Percentiles rank a stretch among this genome's conserved stretches.
These are phyloP conservation scores for Apotomis turbidana DNA, from an alignment of 2,888 invertebrate species.

Conservation along the genomic window DNA sequence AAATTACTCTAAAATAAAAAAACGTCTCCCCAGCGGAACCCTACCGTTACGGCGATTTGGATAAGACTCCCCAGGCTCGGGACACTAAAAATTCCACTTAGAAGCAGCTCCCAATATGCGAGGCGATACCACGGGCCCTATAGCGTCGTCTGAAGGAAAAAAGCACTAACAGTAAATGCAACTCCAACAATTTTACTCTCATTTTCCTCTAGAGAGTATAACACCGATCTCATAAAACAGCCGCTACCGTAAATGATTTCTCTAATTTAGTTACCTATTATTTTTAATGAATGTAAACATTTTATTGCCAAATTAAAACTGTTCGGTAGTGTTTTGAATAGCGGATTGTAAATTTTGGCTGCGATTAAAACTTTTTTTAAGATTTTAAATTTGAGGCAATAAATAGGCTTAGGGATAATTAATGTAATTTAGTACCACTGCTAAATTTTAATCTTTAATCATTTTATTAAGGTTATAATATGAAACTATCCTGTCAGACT, in stretches of 20 bases:
- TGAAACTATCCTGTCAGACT: neutral
- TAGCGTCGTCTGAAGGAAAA: neutral
- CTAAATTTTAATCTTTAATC: conserved; percentile 8
- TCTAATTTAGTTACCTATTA: conserved; percentile 41
- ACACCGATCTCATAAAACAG: conserved; percentile 43
- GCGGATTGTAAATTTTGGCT: conserved; percentile 27
- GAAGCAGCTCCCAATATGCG: conserved; percentile 73
- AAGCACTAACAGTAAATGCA: neutral
- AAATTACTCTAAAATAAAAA: conserved; percentile 80
- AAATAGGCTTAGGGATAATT: conserved; percentile 19
- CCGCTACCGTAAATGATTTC: conserved; percentile 41
- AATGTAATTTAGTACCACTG: conserved; percentile 13
- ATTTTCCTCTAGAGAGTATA: conserved; percentile 12
- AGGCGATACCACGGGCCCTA: conserved; percentile 56
- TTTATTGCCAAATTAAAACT: conserved; percentile 41
- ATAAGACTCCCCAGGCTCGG: conserved; percentile 71
- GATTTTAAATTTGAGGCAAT: conserved; percentile 10
- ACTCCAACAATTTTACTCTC: neutral
- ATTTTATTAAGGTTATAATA: neutral
- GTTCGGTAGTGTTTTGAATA: conserved; percentile 30
- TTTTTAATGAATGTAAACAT: conserved; percentile 42
- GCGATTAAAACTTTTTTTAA: conserved; percentile 7
- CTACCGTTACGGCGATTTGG: conserved; percentile 78
- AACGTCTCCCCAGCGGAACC: conserved; percentile 68
- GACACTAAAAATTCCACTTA: conserved; percentile 76